Percentiles rank a stretch among this genome's conserved stretches.
phyloP scores from a whole-genome alignment of 2,113 vertebrate species.

The Sitta europaea region DNA sequence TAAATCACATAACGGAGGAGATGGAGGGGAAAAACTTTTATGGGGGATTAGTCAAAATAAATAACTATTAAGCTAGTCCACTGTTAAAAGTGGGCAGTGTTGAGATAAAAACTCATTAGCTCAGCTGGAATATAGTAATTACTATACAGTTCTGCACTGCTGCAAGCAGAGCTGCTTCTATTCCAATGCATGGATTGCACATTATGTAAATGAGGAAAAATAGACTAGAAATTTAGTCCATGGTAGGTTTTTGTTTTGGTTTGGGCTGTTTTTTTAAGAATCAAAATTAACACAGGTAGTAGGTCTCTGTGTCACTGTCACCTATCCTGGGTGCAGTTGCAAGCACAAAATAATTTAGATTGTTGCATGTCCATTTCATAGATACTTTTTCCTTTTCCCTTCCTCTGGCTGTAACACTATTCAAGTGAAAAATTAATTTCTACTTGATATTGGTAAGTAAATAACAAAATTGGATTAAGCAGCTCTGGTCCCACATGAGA shows the following conservation, averaged over 20 bases:
- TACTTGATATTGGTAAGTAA: neutral
- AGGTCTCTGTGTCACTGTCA: neutral
- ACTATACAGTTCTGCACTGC: neutral
- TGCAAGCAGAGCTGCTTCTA: neutral
- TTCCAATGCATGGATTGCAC: neutral
- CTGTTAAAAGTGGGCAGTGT: neutral
- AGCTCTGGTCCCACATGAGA: neutral
- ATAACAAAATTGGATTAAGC: neutral
- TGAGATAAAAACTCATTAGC: conserved; percentile 35
- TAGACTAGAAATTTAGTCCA: neutral
- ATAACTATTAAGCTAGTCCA: conserved; percentile 36
- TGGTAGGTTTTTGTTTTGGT: neutral
- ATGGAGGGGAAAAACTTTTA: neutral
- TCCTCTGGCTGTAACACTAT: neutral
- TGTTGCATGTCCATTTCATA: neutral
- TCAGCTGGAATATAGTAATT: conserved; percentile 46
- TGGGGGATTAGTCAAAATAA: conserved; percentile 54
- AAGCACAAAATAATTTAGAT: neutral
- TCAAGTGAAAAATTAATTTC: neutral
- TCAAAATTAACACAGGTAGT: neutral
- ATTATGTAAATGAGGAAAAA: conserved; percentile 24
- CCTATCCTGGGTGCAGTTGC: neutral
- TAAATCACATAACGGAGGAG: conserved; percentile 49
- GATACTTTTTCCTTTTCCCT: neutral
- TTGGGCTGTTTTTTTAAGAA: neutral